Evolutionary conservation across 2,113 vertebrate species (phyloP).

Genomic region (Daboia siamensis): DNA sequence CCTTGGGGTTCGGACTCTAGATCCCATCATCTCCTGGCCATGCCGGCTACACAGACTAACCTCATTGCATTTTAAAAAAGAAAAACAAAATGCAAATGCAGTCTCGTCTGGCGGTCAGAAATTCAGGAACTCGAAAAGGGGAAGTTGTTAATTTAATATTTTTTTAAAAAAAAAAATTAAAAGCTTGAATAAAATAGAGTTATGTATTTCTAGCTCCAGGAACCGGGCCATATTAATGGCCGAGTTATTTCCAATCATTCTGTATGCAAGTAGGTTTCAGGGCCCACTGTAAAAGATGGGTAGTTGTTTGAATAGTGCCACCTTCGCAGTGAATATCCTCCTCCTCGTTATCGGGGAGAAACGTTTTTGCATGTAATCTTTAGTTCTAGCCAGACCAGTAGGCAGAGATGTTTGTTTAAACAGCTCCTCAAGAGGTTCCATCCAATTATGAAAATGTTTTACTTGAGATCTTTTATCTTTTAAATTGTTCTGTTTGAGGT

Average conservation of each 20-base stretch:
- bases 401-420: too few species aligned
- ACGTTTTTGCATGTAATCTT: background rate
- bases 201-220: background rate
- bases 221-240: background rate
- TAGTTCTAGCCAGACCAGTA: too few species aligned
- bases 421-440: background rate
- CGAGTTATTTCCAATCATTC: too few species aligned
- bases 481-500: background rate
- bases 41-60: background rate
- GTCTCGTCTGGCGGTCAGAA: background rate
- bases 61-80: background rate
- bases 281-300: too few species aligned
- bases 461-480: background rate
- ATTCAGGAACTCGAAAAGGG: background rate
- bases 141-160: background rate
- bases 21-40: background rate
- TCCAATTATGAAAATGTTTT: background rate
- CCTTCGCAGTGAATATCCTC: background rate
- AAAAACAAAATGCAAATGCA: background rate
- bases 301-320: too few species aligned
- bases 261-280: too few species aligned
- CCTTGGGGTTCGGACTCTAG: too few species aligned
- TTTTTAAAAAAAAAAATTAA: background rate
- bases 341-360: background rate
- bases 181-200: background rate